Conservation (phyloP, 2,113 vertebrate species). For the Lophochroa leadbeateri region DNA sequence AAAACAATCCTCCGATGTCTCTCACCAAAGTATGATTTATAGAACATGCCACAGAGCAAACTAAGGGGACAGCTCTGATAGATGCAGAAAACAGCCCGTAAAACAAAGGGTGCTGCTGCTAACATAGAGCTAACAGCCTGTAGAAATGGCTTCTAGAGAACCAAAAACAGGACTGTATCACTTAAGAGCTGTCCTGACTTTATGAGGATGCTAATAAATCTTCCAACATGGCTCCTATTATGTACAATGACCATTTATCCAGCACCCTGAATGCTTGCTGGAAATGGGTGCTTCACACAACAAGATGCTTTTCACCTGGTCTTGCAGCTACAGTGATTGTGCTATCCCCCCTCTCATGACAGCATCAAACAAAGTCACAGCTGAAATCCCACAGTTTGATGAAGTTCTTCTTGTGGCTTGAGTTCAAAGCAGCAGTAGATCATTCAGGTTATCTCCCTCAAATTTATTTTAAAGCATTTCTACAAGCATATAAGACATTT, state of each 20-base stretch:
- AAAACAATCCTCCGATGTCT: not conserved
- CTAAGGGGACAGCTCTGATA: not conserved
- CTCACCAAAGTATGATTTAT: slow-evolving; percentile 4
- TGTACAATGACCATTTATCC: not conserved
- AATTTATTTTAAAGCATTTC: not conserved
- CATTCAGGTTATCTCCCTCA: not conserved
- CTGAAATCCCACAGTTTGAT: not conserved
- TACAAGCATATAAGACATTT: not conserved
- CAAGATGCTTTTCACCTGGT: not conserved
- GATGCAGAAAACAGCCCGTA: not conserved
- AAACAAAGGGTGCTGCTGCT: not conserved
- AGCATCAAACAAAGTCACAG: not conserved
- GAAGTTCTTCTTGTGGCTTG: not conserved
- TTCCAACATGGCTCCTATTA: not conserved
- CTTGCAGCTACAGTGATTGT: not conserved
- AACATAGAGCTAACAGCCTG: not conserved
- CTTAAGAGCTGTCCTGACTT: not conserved
- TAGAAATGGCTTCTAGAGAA: not conserved
- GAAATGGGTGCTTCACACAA: not conserved
- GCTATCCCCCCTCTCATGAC: not conserved
- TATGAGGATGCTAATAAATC: not conserved
- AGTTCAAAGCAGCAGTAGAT: not conserved
- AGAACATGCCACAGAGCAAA: not conserved
- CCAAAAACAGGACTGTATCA: not conserved
- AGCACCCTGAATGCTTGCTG: not conserved